Evolutionary conservation across 1,140 invertebrate genomes (phyloP).

Genomic region (Tetragnatha versicolor): DNA sequence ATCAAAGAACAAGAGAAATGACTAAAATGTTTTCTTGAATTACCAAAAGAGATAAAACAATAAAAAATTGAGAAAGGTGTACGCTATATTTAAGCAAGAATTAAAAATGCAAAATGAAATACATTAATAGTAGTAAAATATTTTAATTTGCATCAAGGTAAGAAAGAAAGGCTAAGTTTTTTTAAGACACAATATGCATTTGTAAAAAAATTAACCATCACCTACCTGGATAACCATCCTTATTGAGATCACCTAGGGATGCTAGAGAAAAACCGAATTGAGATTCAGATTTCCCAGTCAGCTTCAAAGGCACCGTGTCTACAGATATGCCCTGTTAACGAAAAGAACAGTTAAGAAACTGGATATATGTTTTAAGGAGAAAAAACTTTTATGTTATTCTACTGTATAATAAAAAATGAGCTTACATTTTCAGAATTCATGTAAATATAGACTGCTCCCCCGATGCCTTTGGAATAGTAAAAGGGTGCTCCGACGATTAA

Average conservation of each 20-base stretch:
- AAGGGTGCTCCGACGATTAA: constrained; percentile 90
- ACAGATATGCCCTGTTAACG: constrained; percentile 62
- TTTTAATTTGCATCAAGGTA: no score
- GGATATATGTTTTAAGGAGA: neutral
- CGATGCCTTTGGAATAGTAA: constrained; percentile 80
- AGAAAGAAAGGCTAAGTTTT: no score
- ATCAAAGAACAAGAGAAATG: no score
- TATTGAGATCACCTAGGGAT: constrained; percentile 88
- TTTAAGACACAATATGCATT: neutral
- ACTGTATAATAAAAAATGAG: neutral
- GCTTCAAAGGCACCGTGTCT: constrained; percentile 67
- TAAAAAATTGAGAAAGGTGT: no score
- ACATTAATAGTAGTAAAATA: no score
- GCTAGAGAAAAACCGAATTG: constrained; percentile 86
- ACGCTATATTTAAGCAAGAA: no score
- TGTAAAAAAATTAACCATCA: neutral
- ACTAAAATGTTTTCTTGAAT: no score
- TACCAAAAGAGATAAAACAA: no score
- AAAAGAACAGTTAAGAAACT: neutral
- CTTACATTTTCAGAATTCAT: constrained; percentile 67
- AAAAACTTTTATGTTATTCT: neutral
- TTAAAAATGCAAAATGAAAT: no score
- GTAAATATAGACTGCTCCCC: constrained; percentile 91
- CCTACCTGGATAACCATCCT: constrained; percentile 65
- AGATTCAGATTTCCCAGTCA: constrained; percentile 77